phyloP scores from a whole-genome alignment of 2,113 vertebrate species.

The Tachuris rubrigastra region DNA sequence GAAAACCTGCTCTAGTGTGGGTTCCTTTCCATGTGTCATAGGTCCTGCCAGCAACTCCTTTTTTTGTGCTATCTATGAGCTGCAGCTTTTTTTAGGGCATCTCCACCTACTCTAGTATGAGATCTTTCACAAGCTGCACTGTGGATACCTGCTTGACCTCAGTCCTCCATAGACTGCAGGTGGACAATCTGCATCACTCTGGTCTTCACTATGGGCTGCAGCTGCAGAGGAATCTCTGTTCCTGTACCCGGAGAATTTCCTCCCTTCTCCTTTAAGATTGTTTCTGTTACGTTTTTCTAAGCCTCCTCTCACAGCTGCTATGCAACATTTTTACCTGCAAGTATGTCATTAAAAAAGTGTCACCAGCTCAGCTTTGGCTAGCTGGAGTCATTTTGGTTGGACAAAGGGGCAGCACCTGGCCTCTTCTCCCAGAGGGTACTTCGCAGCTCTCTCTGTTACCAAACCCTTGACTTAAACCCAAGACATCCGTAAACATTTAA shows the following conservation, averaged over 20 bases:
- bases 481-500: neutral
- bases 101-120: neutral
- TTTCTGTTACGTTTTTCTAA: neutral
- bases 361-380: neutral
- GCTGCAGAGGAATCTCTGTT: neutral
- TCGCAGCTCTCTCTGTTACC: neutral
- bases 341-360: neutral
- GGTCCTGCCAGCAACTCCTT: neutral
- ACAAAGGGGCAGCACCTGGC: neutral
- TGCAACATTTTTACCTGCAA: neutral
- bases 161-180: neutral
- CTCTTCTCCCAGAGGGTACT: neutral
- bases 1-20: fast-evolving
- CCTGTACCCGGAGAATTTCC: neutral
- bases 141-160: fast-evolving
- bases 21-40: neutral
- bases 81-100: neutral
- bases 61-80: neutral
- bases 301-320: neutral
- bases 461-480: neutral
- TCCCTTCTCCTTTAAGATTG: neutral
- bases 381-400: fast-evolving
- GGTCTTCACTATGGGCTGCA: fast-evolving
- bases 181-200: fast-evolving
- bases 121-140: neutral